Evolutionary conservation across 53 echinoderm and acorn worm genomes (phyloP), one percentile per base, ranked within the genome.

Genomic region (Apostichopus leukothele): DNA sequence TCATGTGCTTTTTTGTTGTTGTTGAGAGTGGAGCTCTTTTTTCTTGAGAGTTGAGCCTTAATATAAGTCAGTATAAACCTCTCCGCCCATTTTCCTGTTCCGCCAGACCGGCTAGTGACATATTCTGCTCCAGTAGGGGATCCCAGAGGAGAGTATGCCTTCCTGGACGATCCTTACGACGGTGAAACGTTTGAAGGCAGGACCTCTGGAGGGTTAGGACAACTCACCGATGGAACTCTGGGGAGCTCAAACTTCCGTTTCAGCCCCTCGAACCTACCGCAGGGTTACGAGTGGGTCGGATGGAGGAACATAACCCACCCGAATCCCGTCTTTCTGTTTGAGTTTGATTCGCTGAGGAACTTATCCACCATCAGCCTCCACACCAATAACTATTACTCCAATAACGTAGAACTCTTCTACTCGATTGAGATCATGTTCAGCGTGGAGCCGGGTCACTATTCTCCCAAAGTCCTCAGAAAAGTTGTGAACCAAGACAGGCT

Each of bases 241-340:
- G 99, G 99, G 16, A 83, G 86, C 80, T 89, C 90, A 22, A 96
- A 99, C 92, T 99, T 90, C 76, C 89, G 97, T 5, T 92, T 91
- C 71, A 93, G 92, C 84, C 95, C 95, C 52, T 74, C 78, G 53
- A 95, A 95, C 81, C 80, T 94, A 18, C 89, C 88, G 0, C 93
- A 88, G 57, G 96, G 91, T 73, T 93, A 93, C 22, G 96, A 99
- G 78, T 98, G 99, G 99, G 91, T 99, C 0, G 99, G 96, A 16
- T 99, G 99, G 99, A 91, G 91, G 60, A 95, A 94, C 86, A 39
- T 66, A 50, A 80, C 88, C 91, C 90, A 93, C 73, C 89, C 77
- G 53, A 91, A 99, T 81, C 96, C 95, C 0, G 89, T 66, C n/a
- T 80, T 99, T 5, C 75, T 57, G 39, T 99, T 99, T 67, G 89